A percentile compares a stretch with the other conserved stretches of the same genome.
Evolutionary conservation across 2,797 vertebrate genomes (phyloP).

Genomic region (Cichlasoma orientale): DNA sequence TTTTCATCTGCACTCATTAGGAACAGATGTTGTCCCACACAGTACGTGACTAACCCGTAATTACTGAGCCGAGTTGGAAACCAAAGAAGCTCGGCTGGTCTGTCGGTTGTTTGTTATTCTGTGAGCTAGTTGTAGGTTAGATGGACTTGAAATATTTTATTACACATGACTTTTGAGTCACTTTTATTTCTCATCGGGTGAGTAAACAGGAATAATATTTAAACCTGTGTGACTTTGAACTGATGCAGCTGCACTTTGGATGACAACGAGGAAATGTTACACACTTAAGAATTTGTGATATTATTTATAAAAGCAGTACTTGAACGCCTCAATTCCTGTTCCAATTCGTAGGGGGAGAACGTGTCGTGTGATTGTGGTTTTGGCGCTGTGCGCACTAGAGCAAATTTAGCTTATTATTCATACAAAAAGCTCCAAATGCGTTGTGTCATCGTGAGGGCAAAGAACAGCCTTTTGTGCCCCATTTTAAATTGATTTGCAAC

Average conservation of each 20-base stretch:
- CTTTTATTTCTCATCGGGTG: neutral
- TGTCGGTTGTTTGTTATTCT: neutral
- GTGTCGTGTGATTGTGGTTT: constrained; percentile 14
- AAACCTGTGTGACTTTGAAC: constrained; percentile 15
- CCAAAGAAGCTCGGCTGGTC: constrained; percentile 73
- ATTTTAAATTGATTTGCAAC: constrained; percentile 31
- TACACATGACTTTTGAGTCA: neutral
- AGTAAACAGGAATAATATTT: constrained; percentile 13
- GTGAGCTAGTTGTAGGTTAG: neutral
- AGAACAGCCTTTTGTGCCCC: constrained; percentile 29
- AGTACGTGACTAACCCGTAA: constrained; percentile 83
- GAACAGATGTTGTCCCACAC: constrained; percentile 39
- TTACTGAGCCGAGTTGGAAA: constrained; percentile 85
- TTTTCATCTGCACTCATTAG: constrained; percentile 7
- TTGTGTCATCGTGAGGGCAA: neutral
- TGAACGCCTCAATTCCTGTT: constrained; percentile 37
- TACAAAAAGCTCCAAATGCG: neutral
- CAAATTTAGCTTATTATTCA: neutral
- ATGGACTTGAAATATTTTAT: constrained; percentile 9
- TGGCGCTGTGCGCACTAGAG: neutral
- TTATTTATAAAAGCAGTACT: constrained; percentile 51
- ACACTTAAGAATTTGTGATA: constrained; percentile 7
- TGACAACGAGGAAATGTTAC: constrained; percentile 42
- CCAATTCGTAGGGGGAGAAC: neutral
- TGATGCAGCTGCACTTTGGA: constrained; percentile 50